phyloP scores from a whole-genome alignment of 2,113 vertebrate genomes.

The Ictalurus furcatus region DNA sequence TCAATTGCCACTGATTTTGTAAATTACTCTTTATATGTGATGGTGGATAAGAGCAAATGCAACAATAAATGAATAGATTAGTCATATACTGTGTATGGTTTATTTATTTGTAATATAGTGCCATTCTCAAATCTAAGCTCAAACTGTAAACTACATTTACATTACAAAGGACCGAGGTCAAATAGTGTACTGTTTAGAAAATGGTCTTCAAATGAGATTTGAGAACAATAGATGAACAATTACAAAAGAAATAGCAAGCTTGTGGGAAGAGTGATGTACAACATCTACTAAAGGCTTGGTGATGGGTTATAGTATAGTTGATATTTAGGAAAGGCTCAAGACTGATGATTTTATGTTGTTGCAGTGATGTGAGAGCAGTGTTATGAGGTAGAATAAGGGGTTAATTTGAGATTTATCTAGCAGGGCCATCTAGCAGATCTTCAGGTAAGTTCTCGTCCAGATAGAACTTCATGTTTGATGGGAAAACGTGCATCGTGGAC shows the following conservation, averaged over 20 bases:
- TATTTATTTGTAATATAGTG: neutral
- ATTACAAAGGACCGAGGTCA: too few relatives aligned
- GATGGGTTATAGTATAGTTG: neutral
- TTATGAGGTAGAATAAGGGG: neutral
- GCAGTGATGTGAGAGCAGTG: neutral
- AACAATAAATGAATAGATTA: conserved; percentile 21
- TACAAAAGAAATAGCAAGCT: neutral
- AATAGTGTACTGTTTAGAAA: neutral
- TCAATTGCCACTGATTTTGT: neutral
- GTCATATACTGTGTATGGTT: neutral
- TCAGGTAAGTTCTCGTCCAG: too few relatives aligned
- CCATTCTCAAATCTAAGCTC: neutral
- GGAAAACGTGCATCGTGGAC: too few relatives aligned
- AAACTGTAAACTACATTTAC: neutral
- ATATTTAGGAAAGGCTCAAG: neutral
- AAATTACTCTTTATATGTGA: conserved; percentile 17
- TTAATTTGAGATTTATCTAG: neutral
- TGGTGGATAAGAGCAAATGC: neutral
- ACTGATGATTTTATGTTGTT: neutral
- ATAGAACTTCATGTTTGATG: neutral
- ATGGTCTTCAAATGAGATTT: neutral
- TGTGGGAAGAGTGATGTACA: neutral
- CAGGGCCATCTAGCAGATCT: too few relatives aligned
- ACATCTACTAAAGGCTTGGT: neutral
- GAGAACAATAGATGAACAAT: neutral